Evolutionary conservation across 64 coral and sea anemone species (phyloP).

Genomic region (Dendronephthya gigantea): DNA sequence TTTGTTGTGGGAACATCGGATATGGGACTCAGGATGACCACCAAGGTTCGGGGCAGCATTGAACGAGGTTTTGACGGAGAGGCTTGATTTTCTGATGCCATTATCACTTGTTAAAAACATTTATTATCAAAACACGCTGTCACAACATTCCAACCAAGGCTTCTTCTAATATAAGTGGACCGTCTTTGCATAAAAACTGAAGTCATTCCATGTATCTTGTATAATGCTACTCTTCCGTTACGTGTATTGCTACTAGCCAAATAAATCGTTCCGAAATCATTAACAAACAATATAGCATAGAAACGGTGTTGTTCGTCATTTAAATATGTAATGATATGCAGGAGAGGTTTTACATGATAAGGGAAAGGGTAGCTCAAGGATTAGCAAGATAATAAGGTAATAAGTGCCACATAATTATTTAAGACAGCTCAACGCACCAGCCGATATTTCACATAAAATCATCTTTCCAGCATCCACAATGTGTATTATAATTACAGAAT

Average conservation of each 20-base stretch:
- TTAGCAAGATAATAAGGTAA: neutral
- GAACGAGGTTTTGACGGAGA: neutral
- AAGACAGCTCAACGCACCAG: neutral
- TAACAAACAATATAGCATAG: neutral
- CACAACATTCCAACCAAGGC: neutral
- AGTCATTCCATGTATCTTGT: neutral
- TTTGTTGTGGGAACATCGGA: neutral
- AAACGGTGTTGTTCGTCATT: constrained; percentile 5
- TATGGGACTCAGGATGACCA: neutral
- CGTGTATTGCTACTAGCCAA: neutral
- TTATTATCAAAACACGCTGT: neutral
- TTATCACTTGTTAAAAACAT: neutral
- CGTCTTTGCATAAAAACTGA: neutral
- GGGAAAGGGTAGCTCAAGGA: neutral
- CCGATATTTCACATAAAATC: neutral
- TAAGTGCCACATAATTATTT: neutral
- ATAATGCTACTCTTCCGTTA: neutral
- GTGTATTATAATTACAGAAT: too few species aligned
- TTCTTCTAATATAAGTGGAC: neutral
- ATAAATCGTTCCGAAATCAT: neutral
- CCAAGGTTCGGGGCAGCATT: neutral
- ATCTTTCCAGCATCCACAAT: neutral
- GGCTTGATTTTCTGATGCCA: neutral
- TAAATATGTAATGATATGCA: constrained; percentile 10
- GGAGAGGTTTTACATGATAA: neutral